Evolutionary conservation across 2,888 invertebrate genomes (phyloP).

Genomic region (Leptopilina myrica): DNA sequence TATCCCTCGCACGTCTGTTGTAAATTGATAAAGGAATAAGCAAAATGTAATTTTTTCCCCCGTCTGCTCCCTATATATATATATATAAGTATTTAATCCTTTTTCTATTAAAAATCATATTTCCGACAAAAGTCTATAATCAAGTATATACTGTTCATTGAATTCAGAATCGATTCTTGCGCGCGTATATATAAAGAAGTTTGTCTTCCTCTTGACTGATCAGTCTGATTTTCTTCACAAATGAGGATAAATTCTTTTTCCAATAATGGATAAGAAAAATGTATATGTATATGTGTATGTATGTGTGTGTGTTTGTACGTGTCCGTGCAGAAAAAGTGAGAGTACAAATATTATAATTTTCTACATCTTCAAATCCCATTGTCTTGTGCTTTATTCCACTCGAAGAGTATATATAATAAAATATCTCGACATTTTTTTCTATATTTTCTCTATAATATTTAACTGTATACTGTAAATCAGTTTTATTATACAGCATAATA

Average conservation of each 20-base stretch:
- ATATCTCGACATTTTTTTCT: neutral
- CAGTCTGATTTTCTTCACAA: slow-evolving; percentile 29
- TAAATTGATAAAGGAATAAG: no score
- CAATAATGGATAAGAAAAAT: neutral
- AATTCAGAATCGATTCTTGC: slow-evolving; percentile 20
- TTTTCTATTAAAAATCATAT: slow-evolving; percentile 3
- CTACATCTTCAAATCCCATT: neutral
- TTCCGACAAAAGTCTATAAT: slow-evolving; percentile 21
- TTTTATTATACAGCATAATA: no score
- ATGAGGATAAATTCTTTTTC: slow-evolving; percentile 33
- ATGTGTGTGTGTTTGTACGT: no score
- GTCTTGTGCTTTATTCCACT: neutral
- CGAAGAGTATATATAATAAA: neutral
- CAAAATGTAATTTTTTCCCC: neutral
- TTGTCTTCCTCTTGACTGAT: slow-evolving; percentile 28
- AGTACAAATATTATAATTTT: slow-evolving; percentile 3
- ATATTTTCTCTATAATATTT: neutral
- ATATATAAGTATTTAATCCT: neutral
- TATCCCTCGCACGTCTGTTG: no score
- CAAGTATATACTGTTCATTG: slow-evolving; percentile 13
- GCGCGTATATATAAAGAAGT: slow-evolving; percentile 9
- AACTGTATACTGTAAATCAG: no score
- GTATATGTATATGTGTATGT: no score
- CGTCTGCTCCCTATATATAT: no score
- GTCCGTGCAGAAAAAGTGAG: neutral